A percentile compares a stretch with the other conserved stretches of the same genome.
Conservation (phyloP, 2,113 vertebrate genomes). For the Riparia riparia region DNA sequence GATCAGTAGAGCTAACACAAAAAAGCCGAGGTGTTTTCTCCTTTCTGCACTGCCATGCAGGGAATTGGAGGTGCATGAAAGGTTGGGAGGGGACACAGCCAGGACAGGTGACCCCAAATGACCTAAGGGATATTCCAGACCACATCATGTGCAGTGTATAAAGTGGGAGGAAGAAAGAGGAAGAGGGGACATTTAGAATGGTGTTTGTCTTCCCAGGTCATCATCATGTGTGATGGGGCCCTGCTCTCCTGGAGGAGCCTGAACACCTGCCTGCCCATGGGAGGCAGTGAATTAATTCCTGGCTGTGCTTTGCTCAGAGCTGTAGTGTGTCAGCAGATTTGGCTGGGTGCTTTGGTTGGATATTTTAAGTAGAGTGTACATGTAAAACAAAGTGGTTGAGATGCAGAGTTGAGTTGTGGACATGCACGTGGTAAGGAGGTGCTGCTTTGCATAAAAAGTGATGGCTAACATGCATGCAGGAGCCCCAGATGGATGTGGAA, state of each 20-base stretch:
- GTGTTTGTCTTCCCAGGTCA: background rate
- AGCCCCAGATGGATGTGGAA: background rate
- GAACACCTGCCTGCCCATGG: background rate
- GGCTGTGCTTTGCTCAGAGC: background rate
- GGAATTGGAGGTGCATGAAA: background rate
- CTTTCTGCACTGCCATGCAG: background rate
- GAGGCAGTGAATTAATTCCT: background rate
- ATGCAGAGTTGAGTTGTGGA: background rate
- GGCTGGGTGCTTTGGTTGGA: background rate
- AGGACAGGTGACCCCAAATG: background rate
- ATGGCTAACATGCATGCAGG: background rate
- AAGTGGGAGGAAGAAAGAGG: fast-evolving
- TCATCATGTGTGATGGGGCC: fast-evolving
- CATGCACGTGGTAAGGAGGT: background rate
- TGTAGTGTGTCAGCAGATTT: background rate
- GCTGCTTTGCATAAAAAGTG: background rate
- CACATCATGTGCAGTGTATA: background rate
- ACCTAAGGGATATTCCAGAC: background rate
- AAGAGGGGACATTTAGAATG: background rate
- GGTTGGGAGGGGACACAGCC: background rate
- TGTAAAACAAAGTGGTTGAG: fast-evolving
- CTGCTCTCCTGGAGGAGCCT: background rate
- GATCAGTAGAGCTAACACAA: background rate
- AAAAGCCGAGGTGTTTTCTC: background rate
- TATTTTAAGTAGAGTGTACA: background rate